These are phyloP conservation scores for Stenodema calcarata DNA, from an alignment of 2,888 invertebrate genomes.

Conservation along the genomic window DNA sequence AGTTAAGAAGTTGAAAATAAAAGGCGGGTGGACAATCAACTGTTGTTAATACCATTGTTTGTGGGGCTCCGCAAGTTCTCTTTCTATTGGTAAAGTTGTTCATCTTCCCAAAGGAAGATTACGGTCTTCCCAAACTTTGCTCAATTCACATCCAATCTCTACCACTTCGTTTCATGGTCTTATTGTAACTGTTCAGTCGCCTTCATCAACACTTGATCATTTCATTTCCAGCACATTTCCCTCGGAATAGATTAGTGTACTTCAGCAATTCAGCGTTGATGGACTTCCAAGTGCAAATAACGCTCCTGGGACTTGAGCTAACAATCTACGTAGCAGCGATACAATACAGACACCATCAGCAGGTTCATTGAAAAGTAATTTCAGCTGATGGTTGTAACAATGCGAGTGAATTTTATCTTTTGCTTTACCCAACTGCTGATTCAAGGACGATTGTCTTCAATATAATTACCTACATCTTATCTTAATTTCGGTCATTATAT, in stretches of 20 bases:
- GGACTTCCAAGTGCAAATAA: no score
- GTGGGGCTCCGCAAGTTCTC: not conserved
- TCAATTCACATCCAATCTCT: conserved; percentile 15
- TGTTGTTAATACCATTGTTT: conserved; percentile 21
- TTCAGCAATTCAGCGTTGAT: no score
- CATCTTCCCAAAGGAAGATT: conserved; percentile 10
- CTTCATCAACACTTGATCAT: conserved; percentile 7
- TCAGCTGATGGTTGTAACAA: no score
- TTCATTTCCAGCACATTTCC: not conserved
- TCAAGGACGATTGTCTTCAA: no score
- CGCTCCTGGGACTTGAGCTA: no score
- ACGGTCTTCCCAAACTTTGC: conserved; percentile 1
- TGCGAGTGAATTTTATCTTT: no score
- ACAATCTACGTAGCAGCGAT: no score
- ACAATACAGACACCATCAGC: no score
- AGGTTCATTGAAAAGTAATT: no score
- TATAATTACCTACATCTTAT: no score
- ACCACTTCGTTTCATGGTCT: not conserved
- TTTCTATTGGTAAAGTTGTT: conserved; percentile 21
- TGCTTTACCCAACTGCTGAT: no score
- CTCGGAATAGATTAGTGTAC: not conserved
- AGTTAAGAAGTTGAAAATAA: conserved; percentile 17
- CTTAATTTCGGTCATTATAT: no score
- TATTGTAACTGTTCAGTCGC: not conserved
- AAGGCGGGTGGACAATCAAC: conserved; percentile 1